Evolutionary conservation across 2,113 vertebrate species (phyloP).

Genomic region (Solea senegalensis): DNA sequence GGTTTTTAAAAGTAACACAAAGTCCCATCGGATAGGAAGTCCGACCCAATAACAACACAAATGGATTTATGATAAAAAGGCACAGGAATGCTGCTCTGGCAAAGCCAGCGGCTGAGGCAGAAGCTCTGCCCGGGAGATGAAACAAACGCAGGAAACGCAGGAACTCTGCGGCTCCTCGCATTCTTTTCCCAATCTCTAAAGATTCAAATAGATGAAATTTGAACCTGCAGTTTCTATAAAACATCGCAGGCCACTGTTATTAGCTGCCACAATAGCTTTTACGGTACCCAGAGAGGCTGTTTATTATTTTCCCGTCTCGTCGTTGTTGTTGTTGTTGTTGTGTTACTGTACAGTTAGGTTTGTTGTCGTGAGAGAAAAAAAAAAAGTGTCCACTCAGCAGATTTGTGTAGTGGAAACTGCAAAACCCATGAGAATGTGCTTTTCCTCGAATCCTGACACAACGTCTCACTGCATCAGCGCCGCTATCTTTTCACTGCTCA

Average conservation of each 20-base stretch:
- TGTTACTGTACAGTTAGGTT: neutral
- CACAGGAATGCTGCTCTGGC: conserved; percentile 26
- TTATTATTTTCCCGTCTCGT: neutral
- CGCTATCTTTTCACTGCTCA: neutral
- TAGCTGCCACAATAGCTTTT: conserved; percentile 1
- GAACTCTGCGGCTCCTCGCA: neutral
- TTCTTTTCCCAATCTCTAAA: neutral
- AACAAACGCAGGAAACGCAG: neutral
- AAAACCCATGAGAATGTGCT: neutral
- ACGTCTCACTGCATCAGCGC: neutral
- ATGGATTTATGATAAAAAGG: conserved; percentile 73
- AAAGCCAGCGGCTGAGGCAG: conserved; percentile 13
- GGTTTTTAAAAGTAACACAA: conserved; percentile 65
- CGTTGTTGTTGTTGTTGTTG: neutral
- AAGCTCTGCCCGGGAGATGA: conserved; percentile 24
- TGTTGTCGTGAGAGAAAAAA: neutral
- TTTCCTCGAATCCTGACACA: conserved; percentile 12
- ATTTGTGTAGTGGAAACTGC: neutral
- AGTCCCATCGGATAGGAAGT: conserved; percentile 57
- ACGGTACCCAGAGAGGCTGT: conserved; percentile 1
- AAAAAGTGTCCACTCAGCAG: neutral
- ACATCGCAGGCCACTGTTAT: neutral
- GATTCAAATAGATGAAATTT: neutral
- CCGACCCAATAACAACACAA: conserved; percentile 58
- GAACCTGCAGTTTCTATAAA: conserved; percentile 5